Base-by-base conservation (phyloP, 2,888 invertebrate species). In the Kuschelorhynchus macadamiae region DNA sequence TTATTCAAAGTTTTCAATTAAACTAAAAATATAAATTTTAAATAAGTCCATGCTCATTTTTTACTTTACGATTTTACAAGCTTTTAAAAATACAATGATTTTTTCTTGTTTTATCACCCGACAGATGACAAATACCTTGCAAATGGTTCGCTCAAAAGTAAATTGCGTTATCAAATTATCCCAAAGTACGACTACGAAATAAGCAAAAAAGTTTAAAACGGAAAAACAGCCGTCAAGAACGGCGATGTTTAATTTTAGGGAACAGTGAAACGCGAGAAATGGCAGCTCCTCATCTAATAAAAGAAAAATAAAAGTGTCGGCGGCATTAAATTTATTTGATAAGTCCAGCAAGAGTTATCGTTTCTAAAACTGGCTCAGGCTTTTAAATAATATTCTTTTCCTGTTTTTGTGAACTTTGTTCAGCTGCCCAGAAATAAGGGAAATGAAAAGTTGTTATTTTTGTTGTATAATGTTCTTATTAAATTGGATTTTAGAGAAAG, bases 301-400 rank as follows among this genome's bases (percentile, higher is more conserved):
- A 50, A 64, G 56, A 47, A 50, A 64, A 64, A 64, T 56, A 56
- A 64, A 64, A 47, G 47, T 56, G 64, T 64, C 64, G 49, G 64
- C 64, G 36, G 30, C 42, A 49, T 49, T 56, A 64, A 64, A 64
- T 64, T 64, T 64, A 64, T 64, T 49, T 42, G 49, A 56, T 56
- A 64, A 41, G 64, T 64, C 64, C 47, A 50, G 32, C 36, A 42
- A 49, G 56, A 64, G 56, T 64, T 56, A 64, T 55, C 56, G 64
- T 47, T 42, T 64, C 49, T 49, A 49, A 64, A 30, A 56, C 36
- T 49, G 56, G 30, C 56, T 39, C 47, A 56, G 49, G 42, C 42
- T 64, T 64, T 64, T 53, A 64, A 64, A 49, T 56, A 49, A 56
- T 64, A 56, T 30, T 64, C 41, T 63, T 33, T 56, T 47, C 32